phyloP scores from a whole-genome alignment of 2,888 invertebrate genomes.

The Altica lythri region DNA sequence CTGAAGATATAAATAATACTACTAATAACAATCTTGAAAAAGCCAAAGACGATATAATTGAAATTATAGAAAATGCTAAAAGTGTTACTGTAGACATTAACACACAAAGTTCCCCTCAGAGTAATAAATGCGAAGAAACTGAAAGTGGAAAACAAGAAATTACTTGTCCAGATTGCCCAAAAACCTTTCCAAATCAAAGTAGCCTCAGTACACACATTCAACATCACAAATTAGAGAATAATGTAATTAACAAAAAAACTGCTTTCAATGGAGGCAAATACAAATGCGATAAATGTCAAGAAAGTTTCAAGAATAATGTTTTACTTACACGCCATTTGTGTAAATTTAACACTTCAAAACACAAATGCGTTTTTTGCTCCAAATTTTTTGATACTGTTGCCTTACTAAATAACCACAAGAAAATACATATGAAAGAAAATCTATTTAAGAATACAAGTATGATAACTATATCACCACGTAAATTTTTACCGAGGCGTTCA shows the following conservation, averaged over 20 bases:
- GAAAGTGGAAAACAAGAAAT: constrained; percentile 40
- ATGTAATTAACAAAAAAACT: constrained; percentile 33
- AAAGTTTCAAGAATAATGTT: constrained; percentile 49
- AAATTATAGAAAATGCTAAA: too few species aligned
- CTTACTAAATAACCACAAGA: constrained; percentile 47
- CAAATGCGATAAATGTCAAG: constrained; percentile 48
- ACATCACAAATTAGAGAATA: constrained; percentile 50
- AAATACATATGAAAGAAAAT: constrained; percentile 47
- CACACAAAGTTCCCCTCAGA: constrained; percentile 37
- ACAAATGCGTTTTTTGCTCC: constrained; percentile 47
- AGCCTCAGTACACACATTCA: constrained; percentile 53
- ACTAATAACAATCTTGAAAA: constrained; percentile 22
- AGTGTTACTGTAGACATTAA: too few species aligned
- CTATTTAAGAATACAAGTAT: constrained; percentile 45
- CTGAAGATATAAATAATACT: constrained; percentile 11
- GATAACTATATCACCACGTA: constrained; percentile 46
- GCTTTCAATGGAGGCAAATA: constrained; percentile 43
- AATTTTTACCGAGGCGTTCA: constrained; percentile 28
- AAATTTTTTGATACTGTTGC: constrained; percentile 43
- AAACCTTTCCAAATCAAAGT: constrained; percentile 53
- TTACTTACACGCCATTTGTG: constrained; percentile 49
- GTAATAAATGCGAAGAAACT: constrained; percentile 35
- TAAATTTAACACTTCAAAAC: constrained; percentile 31
- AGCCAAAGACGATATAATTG: constrained; percentile 21
- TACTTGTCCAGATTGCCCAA: constrained; percentile 51